Evolutionary conservation across 2,113 vertebrate genomes (phyloP).

Genomic region (Phoenicopterus ruber): DNA sequence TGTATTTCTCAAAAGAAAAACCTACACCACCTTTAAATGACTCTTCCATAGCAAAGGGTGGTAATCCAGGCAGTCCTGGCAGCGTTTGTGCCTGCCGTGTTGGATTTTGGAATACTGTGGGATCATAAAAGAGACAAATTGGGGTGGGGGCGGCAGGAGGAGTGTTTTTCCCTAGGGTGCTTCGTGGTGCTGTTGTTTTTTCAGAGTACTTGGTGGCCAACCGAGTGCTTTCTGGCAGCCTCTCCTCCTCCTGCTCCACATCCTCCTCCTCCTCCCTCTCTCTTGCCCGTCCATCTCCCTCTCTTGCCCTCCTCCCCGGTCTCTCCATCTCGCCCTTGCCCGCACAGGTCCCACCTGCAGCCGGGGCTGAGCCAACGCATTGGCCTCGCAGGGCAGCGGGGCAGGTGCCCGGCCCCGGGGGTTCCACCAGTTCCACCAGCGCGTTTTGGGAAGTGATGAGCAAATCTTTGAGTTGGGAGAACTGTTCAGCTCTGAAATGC

Average conservation of each 20-base stretch:
- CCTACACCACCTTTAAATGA: not conserved
- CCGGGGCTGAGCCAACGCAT: not conserved
- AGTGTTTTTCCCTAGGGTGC: not conserved
- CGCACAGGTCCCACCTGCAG: not conserved
- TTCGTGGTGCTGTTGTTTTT: not conserved
- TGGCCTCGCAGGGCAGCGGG: fast-evolving
- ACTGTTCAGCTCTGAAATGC: not conserved
- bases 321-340: not conserved
- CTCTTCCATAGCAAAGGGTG: not conserved
- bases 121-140: not conserved
- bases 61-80: not conserved
- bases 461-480: not conserved
- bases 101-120: not conserved
- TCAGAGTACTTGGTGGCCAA: not conserved
- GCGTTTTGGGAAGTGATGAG: not conserved
- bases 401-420: not conserved
- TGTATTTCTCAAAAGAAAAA: not conserved
- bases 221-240: not conserved
- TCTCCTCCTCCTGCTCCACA: too few relatives aligned
- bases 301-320: not conserved
- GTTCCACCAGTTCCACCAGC: not conserved
- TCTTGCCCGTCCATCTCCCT: not conserved
- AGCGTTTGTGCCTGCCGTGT: not conserved
- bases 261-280: not conserved
- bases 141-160: not conserved